Evolutionary conservation across 2,113 vertebrate genomes (phyloP), one percentile per base, ranked within the genome.

Genomic region (Amphiprion percula): DNA sequence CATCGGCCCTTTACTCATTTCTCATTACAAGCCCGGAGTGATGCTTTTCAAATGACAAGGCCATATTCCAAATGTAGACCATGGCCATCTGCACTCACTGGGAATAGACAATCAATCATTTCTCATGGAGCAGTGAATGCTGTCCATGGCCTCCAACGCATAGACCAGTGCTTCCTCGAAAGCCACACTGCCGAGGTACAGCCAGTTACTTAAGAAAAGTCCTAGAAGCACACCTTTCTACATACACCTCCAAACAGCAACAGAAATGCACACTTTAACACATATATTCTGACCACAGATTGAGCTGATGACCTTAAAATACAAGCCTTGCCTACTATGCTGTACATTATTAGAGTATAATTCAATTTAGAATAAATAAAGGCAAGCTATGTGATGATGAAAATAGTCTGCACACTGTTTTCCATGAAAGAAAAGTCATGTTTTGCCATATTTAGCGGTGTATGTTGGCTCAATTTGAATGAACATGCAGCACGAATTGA

Each of bases 71-170:
- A 73, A 80, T 74, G 72, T 82, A 67, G 54, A 68, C 83, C 74
- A 77, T 61, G 83, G 75, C 79, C 81, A 86, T 77, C 55, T 81
- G 60, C 54, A 46, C 81, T 82, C 50, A n/a, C 28, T 33, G 72
- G 71, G 74, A 85, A 86, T 46, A 67, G 77, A 81, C 75, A 86
- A 87, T 91, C 86, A 90, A 87, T 91, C 83, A 85, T 83, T 62
- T 63, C 19, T 63, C 79, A 77, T 72, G 47, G 17, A 83, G 71
- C 87, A 85, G 80, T 89, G 81, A 88, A 85, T 68, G 41, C 73
- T 88, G 63, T 79, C 81, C 68, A 39, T 87, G 79, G 81, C 81
- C 82, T 86, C 59, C 4, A 1, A 55, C 2, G 3, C 68, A 41
- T 28, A 55, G 41, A 62, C 53, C 61, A 67, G 50, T 61, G 49